Evolutionary conservation across 2,797 vertebrate species (phyloP).

Genomic region (Acanthurus lineatus): DNA sequence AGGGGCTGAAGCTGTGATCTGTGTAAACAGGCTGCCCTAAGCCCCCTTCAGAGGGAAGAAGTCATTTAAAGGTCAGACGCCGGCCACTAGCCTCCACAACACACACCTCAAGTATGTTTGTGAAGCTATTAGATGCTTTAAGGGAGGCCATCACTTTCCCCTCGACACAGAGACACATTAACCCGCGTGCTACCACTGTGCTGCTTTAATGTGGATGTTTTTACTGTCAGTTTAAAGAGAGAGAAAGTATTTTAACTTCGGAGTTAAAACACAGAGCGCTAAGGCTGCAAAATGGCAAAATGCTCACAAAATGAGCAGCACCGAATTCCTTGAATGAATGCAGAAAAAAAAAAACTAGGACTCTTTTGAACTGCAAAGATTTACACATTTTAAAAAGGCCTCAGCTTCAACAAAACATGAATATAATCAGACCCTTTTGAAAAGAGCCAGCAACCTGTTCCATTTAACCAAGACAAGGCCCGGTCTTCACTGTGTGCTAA

Average conservation of each 20-base stretch:
- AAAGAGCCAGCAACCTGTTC: slow-evolving; percentile 86
- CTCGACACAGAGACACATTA: slow-evolving; percentile 10
- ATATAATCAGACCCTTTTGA: slow-evolving; percentile 84
- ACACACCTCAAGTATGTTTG: slow-evolving; percentile 74
- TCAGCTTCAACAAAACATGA: slow-evolving; percentile 88
- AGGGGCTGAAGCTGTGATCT: slow-evolving; percentile 85
- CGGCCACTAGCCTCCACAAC: slow-evolving; percentile 68
- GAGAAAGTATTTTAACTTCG: slow-evolving; percentile 35
- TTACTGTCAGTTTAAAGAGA: slow-evolving; percentile 33
- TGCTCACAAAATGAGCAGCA: slow-evolving; percentile 71
- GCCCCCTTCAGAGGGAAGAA: slow-evolving; percentile 76
- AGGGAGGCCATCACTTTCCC: slow-evolving; percentile 27
- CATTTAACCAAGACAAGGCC: slow-evolving; percentile 85
- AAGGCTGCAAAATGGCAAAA: slow-evolving; percentile 44
- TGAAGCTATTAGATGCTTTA: slow-evolving; percentile 61
- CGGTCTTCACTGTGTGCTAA: slow-evolving; percentile 80
- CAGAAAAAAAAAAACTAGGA: slow-evolving; percentile 60
- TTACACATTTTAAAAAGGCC: slow-evolving; percentile 87
- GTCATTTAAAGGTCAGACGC: slow-evolving; percentile 82
- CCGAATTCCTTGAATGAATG: slow-evolving; percentile 71
- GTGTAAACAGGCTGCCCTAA: slow-evolving; percentile 84
- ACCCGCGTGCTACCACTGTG: background rate
- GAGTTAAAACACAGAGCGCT: slow-evolving; percentile 28
- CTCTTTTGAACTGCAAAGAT: slow-evolving; percentile 80
- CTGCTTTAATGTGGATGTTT: slow-evolving; percentile 38